Conservation (phyloP, 2,888 invertebrate genomes). For the Dromius quadrimaculatus region DNA sequence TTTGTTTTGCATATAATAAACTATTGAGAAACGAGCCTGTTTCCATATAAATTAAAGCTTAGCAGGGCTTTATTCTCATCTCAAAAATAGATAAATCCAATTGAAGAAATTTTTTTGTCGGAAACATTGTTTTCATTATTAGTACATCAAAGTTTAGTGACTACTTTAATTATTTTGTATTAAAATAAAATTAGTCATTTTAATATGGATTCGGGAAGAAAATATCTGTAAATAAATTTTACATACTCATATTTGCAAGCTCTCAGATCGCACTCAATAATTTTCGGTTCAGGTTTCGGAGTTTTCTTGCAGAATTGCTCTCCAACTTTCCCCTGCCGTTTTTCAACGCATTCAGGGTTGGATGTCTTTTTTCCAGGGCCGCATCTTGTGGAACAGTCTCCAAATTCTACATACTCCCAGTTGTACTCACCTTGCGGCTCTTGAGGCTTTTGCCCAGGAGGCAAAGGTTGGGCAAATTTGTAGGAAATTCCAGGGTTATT, state of each 20-base stretch:
- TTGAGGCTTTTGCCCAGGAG: conserved; percentile 52
- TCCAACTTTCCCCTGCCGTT: conserved; percentile 73
- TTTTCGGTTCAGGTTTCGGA: conserved; percentile 65
- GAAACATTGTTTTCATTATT: too few relatives aligned
- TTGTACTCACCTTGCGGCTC: conserved; percentile 70
- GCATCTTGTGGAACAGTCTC: conserved; percentile 73
- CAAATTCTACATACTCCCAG: conserved; percentile 75
- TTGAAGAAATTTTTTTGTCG: too few relatives aligned
- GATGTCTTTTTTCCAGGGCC: conserved; percentile 72
- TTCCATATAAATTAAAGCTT: too few relatives aligned
- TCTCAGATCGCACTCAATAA: conserved; percentile 67
- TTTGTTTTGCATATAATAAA: too few relatives aligned
- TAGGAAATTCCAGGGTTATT: conserved; percentile 73
- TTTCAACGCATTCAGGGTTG: conserved; percentile 72
- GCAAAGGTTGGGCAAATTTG: conserved; percentile 72
- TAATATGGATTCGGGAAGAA: too few relatives aligned
- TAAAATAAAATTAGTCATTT: too few relatives aligned
- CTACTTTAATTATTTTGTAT: too few relatives aligned
- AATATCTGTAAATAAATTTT: too few relatives aligned
- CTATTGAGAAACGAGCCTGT: too few relatives aligned
- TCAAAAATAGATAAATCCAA: too few relatives aligned
- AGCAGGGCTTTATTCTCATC: too few relatives aligned
- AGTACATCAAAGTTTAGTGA: too few relatives aligned
- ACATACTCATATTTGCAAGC: conserved; percentile 68
- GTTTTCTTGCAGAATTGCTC: conserved; percentile 67